A percentile compares a stretch with the other conserved stretches of the same genome.
Evolutionary conservation across 2,888 invertebrate species (phyloP).

Genomic region (Ectropis crepuscularia): DNA sequence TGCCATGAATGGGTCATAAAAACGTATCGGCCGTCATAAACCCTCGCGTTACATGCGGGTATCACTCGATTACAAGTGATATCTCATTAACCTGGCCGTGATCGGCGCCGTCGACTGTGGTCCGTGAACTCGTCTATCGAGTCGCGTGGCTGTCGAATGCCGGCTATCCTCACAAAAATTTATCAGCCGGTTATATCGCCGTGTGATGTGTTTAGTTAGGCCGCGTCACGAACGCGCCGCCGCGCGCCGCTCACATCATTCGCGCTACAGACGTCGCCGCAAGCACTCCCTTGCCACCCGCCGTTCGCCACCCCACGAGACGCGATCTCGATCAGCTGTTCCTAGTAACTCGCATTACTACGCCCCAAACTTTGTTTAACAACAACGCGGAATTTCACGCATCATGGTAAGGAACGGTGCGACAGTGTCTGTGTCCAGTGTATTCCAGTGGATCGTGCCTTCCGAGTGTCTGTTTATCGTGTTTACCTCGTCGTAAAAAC

Average conservation of each 20-base stretch:
- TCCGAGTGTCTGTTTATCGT: conserved; percentile 53
- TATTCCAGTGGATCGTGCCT: conserved; percentile 56
- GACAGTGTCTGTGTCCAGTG: conserved; percentile 68
- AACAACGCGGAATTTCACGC: conserved; percentile 55
- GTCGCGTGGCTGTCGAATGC: conserved; percentile 71
- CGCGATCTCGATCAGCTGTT: conserved; percentile 76
- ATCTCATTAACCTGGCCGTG: conserved; percentile 61
- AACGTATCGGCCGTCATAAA: conserved; percentile 43
- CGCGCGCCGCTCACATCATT: conserved; percentile 73
- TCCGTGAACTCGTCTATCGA: conserved; percentile 67
- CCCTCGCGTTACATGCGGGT: conserved; percentile 51
- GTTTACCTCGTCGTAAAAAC: conserved; percentile 35
- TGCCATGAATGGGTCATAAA: conserved; percentile 47
- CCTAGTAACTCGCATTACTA: conserved; percentile 52
- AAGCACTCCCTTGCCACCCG: conserved; percentile 59
- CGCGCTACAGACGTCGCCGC: conserved; percentile 72
- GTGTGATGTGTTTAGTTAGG: conserved; percentile 66
- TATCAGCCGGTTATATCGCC: conserved; percentile 68
- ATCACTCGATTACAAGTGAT: conserved; percentile 62
- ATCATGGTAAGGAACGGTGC: conserved; percentile 78
- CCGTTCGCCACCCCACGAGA: conserved; percentile 58
- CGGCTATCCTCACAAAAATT: conserved; percentile 71
- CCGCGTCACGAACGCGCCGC: conserved; percentile 77
- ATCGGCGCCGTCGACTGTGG: conserved; percentile 56
- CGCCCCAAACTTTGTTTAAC: conserved; percentile 56